Evolutionary conservation across 2,113 vertebrate genomes (phyloP), one percentile per base, ranked within the genome.

Genomic region (Bubo blakistoni): DNA sequence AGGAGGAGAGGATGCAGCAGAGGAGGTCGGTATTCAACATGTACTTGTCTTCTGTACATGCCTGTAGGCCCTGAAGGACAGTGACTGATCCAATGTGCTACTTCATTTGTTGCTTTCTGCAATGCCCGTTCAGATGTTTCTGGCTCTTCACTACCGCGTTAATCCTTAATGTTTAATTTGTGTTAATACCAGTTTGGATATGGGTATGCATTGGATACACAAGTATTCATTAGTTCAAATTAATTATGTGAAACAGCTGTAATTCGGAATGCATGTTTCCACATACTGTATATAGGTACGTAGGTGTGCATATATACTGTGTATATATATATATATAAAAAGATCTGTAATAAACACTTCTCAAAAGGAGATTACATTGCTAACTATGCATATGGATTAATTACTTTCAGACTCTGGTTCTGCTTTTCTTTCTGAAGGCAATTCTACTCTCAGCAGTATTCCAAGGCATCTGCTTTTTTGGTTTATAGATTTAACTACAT

Each of bases 1-100:
- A 99, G 94, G 99, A 99, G 80, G 99, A 99, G 92, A 98, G 99
- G 79, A 98, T 99, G 91, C 99, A 99, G 91, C 99, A 99, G 98
- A 99, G 99, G 96, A 99, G 99, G 99, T 99, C 81, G 6, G 82
- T 96, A 57, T 84, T 91, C 77, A 82, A 57, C 77, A 24, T 74
- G 26, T 92, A 27, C 72, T 95, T 97, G 74, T 44, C 81, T 16
- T 95, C 94, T 76, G 52, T 93, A 46, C 54, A 21, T 62, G 73
- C 58, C 54, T 91, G 70, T 86, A 81, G 91, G 59, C 59, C 81
- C 63, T 96, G 90, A 95, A 55, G 89, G 86, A 52, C 80, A 26
- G 16, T 67, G 26, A 77, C 51, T 81, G 62, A 46, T 84, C 70
- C 61, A 42, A 3, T 27, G 46, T 27, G 18, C 1, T 62, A 55